phyloP scores from a whole-genome alignment of 2,888 invertebrate species.

The Acleris cristana region DNA sequence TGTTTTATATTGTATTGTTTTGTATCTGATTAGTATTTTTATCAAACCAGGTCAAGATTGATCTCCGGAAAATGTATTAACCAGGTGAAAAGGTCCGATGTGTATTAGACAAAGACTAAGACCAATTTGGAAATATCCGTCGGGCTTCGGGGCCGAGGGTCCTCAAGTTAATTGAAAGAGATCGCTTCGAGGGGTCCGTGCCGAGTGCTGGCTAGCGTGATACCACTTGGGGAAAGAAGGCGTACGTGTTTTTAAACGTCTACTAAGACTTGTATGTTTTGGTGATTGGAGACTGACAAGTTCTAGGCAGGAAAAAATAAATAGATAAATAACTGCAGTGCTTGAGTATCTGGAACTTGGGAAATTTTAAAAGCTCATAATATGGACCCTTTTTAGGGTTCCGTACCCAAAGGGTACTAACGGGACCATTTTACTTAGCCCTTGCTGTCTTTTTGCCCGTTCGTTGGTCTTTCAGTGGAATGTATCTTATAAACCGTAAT shows the following conservation, averaged over 20 bases:
- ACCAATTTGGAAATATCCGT: conserved; percentile 42
- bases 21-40: too few species aligned
- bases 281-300: neutral
- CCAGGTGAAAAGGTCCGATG: conserved; percentile 29
- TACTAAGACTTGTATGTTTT: conserved; percentile 26
- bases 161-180: conserved; percentile 78
- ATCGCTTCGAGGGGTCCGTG: conserved; percentile 61
- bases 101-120: conserved; percentile 30
- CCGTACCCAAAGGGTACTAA: too few species aligned
- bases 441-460: too few species aligned
- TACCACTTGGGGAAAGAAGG: conserved; percentile 47
- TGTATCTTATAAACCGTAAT: too few species aligned
- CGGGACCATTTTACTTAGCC: too few species aligned
- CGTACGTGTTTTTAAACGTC: conserved; percentile 28
- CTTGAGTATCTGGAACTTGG: neutral
- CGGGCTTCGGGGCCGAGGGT: conserved; percentile 48
- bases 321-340: neutral
- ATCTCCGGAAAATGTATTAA: conserved; percentile 30
- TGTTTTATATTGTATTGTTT: too few species aligned
- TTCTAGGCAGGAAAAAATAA: too few species aligned
- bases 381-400: too few species aligned
- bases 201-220: conserved; percentile 57
- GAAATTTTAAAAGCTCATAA: too few species aligned
- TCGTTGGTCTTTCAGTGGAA: too few species aligned
- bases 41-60: conserved; percentile 35